These are phyloP conservation scores for Synanceia verrucosa DNA, from an alignment of 2,797 vertebrate species.

Conservation along the genomic window DNA sequence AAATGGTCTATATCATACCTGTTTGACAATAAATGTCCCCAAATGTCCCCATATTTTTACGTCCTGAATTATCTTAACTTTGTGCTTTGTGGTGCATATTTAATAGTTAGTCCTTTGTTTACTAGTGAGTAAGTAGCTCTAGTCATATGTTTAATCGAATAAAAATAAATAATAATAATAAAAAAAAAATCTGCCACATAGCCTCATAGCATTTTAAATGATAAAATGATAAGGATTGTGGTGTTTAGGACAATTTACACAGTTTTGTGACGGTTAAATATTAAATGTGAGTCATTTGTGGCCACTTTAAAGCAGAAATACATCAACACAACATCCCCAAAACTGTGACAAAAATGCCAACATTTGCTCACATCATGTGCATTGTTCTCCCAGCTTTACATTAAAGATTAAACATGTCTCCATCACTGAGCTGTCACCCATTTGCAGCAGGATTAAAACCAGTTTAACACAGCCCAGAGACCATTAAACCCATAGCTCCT, in stretches of 20 bases:
- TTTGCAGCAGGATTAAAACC: constrained; percentile 59
- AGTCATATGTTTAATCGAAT: background rate
- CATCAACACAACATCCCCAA: background rate
- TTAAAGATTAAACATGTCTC: constrained; percentile 48
- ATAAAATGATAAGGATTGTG: background rate
- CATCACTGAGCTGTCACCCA: constrained; percentile 20
- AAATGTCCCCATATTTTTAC: background rate
- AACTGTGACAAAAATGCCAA: background rate
- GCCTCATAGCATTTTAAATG: background rate
- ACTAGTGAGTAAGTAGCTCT: background rate
- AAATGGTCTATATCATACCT: background rate
- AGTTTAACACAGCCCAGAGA: constrained; percentile 38
- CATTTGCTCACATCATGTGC: constrained; percentile 20
- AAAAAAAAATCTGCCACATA: background rate
- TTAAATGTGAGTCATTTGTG: background rate
- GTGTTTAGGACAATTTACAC: background rate
- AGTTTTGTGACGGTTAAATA: background rate
- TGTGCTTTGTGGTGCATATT: background rate
- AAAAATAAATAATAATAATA: background rate
- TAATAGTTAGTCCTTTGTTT: background rate
- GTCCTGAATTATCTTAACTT: background rate
- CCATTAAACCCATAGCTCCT: constrained; percentile 68
- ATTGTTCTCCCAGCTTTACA: constrained; percentile 20
- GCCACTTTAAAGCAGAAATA: background rate
- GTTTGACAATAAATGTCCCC: background rate